Evolutionary conservation across 1,140 invertebrate genomes (phyloP), one percentile per base, ranked within the genome.

Genomic region (Aleiodes sp.): DNA sequence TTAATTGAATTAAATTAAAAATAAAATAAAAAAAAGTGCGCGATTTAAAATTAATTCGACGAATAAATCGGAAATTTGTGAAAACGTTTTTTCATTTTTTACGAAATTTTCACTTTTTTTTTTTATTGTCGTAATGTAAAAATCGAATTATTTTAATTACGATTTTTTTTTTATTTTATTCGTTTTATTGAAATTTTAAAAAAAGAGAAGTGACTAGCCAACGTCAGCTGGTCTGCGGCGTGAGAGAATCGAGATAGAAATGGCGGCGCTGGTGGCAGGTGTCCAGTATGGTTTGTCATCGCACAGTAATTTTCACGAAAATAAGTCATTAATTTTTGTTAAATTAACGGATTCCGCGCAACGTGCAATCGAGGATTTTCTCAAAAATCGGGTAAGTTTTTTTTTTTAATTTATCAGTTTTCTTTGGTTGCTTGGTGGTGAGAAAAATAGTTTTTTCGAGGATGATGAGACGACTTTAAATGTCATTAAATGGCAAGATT

Each of bases 201-300:
- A n/a, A n/a, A n/a, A n/a, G n/a, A n/a, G 2, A 59, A 59, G 74
- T 64, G 68, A 75, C 78, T 57, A 75, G 71, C 73, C 76, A 73
- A 78, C 80, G 81, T 84, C 80, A 84, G 79, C 82, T 83, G 82
- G 82, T 81, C 76, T 31, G 78, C 76, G 76, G 71, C 75, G 75
- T 78, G 14, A 59, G 16, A 67, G 31, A 59, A 67, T 76, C 73
- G 77, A 84, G 81, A 81, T 87, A 89, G 90, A 94, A 93, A 97
- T 96, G 94, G 94, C 94, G 92, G 91, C 93, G 90, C 92, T 96
- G 89, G 92, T 93, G 89, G 92, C 95, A 92, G 94, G 94, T 90
- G 91, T 93, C 89, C 93, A 96, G 90, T 97, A 96, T 94, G 94
- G 94, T 89, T 93, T 96, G 90, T 94, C 94, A 88, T 95, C 95